phyloP scores from a whole-genome alignment of 2,113 vertebrate genomes.

The Gnathochromis pfefferi region DNA sequence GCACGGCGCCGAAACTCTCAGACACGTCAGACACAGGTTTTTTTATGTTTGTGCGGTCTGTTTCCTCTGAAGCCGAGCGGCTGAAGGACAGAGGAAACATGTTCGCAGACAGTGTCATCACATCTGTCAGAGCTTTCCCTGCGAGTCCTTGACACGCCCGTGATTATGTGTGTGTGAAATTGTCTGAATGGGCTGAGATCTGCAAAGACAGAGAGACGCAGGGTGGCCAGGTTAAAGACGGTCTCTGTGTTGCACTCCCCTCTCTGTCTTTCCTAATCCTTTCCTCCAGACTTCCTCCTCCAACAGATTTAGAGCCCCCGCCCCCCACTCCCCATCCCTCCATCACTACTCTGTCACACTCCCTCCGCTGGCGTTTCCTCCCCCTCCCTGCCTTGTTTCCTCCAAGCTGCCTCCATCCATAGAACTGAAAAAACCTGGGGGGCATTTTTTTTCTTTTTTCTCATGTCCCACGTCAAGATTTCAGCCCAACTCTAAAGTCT shows the following conservation, averaged over 20 bases:
- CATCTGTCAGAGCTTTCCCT: constrained; percentile 53
- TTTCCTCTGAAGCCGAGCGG: constrained; percentile 59
- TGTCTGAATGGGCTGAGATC: constrained; percentile 28
- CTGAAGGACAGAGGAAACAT: constrained; percentile 67
- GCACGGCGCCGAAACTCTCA: neutral
- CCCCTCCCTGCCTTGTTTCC: constrained; percentile 48
- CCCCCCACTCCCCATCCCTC: constrained; percentile 30
- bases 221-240: constrained; percentile 66
- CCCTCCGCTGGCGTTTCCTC: constrained; percentile 57
- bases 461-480: neutral
- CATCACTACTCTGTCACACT: constrained; percentile 66
- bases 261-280: constrained; percentile 72
- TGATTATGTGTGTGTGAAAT: constrained; percentile 8
- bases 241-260: constrained; percentile 31
- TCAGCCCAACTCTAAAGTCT: neutral
- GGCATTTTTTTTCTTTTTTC: rapidly evolving
- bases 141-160: constrained; percentile 61
- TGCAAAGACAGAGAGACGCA: constrained; percentile 33
- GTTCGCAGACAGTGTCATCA: constrained; percentile 50
- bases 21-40: neutral
- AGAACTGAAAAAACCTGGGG: neutral
- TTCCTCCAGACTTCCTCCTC: constrained; percentile 78
- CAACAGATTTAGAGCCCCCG: constrained; percentile 65
- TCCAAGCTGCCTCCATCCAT: constrained; percentile 17
- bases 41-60: neutral